Evolutionary conservation across 1,140 invertebrate species (phyloP).

Genomic region (Bombus affinis): DNA sequence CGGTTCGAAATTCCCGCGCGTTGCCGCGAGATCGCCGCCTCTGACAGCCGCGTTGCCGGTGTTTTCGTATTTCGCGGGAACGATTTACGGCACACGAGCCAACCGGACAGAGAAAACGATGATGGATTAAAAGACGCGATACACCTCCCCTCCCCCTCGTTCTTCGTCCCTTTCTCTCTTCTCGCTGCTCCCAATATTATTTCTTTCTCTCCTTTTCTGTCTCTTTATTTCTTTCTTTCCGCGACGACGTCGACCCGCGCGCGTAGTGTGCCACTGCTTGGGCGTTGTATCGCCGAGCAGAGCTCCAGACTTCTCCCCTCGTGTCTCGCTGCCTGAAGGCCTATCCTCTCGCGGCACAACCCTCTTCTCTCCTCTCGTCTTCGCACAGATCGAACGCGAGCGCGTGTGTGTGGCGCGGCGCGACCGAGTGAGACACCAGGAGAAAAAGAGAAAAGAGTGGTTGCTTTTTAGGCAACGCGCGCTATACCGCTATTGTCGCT

Average conservation of each 20-base stretch:
- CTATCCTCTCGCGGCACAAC: conserved; percentile 30
- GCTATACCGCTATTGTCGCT: neutral
- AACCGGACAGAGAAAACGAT: neutral
- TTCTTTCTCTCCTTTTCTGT: neutral
- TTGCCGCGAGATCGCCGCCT: conserved; percentile 9
- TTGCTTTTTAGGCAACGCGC: conserved; percentile 65
- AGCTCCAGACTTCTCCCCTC: conserved; percentile 17
- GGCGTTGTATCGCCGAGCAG: conserved; percentile 26
- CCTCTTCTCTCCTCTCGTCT: conserved; percentile 45
- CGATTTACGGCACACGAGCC: conserved; percentile 3
- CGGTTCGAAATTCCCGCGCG: conserved; percentile 49
- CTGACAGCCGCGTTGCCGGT: conserved; percentile 25
- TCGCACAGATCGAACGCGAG: conserved; percentile 31
- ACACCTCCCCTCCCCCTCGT: no score
- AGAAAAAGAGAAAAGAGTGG: conserved; percentile 10
- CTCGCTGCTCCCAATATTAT: neutral
- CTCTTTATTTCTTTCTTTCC: neutral
- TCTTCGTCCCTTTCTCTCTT: neutral
- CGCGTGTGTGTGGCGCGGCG: neutral
- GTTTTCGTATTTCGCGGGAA: conserved; percentile 74
- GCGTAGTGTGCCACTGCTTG: neutral
- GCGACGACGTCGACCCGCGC: neutral
- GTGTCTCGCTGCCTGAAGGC: conserved; percentile 16
- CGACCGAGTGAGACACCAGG: conserved; percentile 1
- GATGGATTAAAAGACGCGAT: conserved; percentile 7